phyloP scores from a whole-genome alignment of 2,888 invertebrate genomes.

The Amblyteles armatorius region DNA sequence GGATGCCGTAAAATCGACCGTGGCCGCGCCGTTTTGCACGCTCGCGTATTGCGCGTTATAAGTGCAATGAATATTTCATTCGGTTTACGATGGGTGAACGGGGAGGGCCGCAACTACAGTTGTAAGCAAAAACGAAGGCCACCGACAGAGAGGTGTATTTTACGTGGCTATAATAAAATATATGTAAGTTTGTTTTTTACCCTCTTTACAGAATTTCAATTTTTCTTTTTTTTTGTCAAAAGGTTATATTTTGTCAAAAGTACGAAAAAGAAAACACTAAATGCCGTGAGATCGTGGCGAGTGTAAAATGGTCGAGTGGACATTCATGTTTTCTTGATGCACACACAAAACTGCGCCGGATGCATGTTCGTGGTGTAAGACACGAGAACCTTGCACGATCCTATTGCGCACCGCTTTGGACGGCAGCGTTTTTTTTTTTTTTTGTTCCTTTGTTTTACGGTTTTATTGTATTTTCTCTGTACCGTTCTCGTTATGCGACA shows the following conservation, averaged over 20 bases:
- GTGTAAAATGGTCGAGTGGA: slow-evolving; percentile 49
- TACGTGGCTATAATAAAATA: slow-evolving; percentile 6
- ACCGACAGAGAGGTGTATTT: slow-evolving; percentile 43
- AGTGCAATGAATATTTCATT: slow-evolving; percentile 50
- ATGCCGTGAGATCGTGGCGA: slow-evolving; percentile 45
- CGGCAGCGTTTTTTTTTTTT: slow-evolving; percentile 20
- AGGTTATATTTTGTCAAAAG: no score
- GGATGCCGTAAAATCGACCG: slow-evolving; percentile 25
- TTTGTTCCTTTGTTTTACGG: background rate
- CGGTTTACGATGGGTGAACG: slow-evolving; percentile 12
- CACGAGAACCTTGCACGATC: slow-evolving; percentile 66
- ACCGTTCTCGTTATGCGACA: background rate
- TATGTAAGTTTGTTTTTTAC: slow-evolving; percentile 4
- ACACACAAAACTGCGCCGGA: slow-evolving; percentile 34
- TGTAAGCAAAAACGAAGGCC: slow-evolving; percentile 44
- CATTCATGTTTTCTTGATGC: slow-evolving; percentile 40
- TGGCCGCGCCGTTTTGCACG: slow-evolving; percentile 7
- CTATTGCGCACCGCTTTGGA: slow-evolving; percentile 49
- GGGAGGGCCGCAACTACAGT: slow-evolving; percentile 48
- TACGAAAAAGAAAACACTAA: background rate
- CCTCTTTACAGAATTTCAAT: background rate
- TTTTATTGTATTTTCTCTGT: slow-evolving; percentile 19
- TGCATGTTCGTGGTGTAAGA: slow-evolving; percentile 43
- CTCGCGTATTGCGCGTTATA: slow-evolving; percentile 37
- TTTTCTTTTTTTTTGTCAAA: slow-evolving; percentile 7